Base-by-base conservation (phyloP, 2,797 vertebrate species). In the Trematomus bernacchii region DNA sequence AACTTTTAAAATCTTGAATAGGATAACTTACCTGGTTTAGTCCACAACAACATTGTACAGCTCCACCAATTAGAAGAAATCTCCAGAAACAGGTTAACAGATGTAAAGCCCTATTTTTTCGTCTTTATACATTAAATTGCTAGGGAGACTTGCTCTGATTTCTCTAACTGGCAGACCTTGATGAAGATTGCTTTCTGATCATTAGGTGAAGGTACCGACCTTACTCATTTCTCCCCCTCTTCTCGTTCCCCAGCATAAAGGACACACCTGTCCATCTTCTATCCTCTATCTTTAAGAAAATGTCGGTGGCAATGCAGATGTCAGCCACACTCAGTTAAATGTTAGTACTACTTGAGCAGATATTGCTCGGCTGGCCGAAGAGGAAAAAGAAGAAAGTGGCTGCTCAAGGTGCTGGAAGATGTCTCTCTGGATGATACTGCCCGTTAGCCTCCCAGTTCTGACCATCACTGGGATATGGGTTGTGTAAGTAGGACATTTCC, bases 401-500 rank as follows among this genome's bases (percentile, higher is more conserved):
- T 68, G 69, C 58, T 79, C 14, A 37, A 76, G 72, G 80, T 83
- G 77, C 77, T 83, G 78, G 77, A 91, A 86, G 71, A 97, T 97
- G 97, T 96, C 96, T 81, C 91, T 96, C 53, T 97, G 97, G 97
- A 93, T 94, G 87, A 94, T 97, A 74, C 93, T 97, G 88, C 97
- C 97, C 19, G 78, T 96, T 82, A 96, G 96, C 79, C 94, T 97
- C 62, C 96, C 96, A 47, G 95, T 94, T 77, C 91, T 97, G 77
- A 97, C 96, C 91, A 97, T 98, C 94, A 96, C 96, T 66, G 97
- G 97, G 80, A 97, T 97, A 93, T 97, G 97, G 96, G 96, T 98
- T 73, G 97, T 97, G 97, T 97, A 93, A 97, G 97, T 97, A 60
- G 74, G 51, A 21, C 0, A 18, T 57, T 51, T 72, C 5, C 46